phyloP scores from a whole-genome alignment of 2,797 vertebrate species.

The Lycodopsis pacificus region DNA sequence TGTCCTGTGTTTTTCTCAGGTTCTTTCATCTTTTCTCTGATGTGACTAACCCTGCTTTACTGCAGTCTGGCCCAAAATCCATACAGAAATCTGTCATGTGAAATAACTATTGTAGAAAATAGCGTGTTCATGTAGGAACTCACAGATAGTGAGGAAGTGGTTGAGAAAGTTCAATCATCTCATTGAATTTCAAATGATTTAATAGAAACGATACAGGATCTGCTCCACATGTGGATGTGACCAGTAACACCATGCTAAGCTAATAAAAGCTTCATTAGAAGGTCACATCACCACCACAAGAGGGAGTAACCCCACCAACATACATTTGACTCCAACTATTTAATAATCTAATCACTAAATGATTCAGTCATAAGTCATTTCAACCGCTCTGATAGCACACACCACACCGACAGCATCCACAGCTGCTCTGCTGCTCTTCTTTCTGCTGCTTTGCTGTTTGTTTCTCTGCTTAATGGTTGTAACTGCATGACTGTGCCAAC shows the following conservation, averaged over 20 bases:
- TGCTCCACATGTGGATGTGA: not conserved
- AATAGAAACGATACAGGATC: not conserved
- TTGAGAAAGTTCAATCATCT: not conserved
- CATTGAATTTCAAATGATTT: not conserved
- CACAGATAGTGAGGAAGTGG: no score
- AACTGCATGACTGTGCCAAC: constrained; percentile 52
- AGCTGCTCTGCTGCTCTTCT: constrained; percentile 1
- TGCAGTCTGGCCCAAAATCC: no score
- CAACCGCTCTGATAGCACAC: not conserved
- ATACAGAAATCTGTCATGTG: no score
- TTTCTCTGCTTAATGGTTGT: constrained; percentile 28
- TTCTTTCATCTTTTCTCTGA: no score
- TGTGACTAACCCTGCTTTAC: no score
- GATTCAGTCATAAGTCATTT: constrained; percentile 1
- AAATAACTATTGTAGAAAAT: no score
- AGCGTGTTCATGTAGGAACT: no score
- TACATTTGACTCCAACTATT: not conserved
- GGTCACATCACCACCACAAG: not conserved
- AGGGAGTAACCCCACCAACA: not conserved
- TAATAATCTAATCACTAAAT: not conserved
- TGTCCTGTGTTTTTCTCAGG: no score
- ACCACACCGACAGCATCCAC: not conserved
- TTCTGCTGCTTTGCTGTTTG: not conserved
- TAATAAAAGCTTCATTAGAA: not conserved
- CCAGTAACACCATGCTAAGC: no score